phyloP scores from a whole-genome alignment of 2,888 invertebrate species.

The Drosophila birchii region DNA sequence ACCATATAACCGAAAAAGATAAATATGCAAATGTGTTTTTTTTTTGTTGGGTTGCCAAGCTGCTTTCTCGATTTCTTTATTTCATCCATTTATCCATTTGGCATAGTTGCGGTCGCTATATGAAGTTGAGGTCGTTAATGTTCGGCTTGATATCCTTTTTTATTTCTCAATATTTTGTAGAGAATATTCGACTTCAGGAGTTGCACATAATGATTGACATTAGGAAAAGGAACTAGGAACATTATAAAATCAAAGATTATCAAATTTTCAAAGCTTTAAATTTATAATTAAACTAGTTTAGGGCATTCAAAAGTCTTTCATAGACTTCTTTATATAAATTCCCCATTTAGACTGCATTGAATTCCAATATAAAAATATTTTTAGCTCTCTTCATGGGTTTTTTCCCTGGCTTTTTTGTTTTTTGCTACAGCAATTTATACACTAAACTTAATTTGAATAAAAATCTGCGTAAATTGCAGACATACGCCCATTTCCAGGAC shows the following conservation, averaged over 20 bases:
- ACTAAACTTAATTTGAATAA: slow-evolving; percentile 72
- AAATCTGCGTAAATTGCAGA: slow-evolving; percentile 76
- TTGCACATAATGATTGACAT: not conserved
- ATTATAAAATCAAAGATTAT: not conserved
- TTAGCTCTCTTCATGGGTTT: slow-evolving; percentile 8
- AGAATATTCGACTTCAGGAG: not conserved
- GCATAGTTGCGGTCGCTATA: slow-evolving; percentile 73
- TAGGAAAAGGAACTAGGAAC: not conserved
- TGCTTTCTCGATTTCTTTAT: slow-evolving; percentile 9
- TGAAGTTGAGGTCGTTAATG: slow-evolving; percentile 68
- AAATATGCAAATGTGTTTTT: slow-evolving; percentile 73
- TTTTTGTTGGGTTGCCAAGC: slow-evolving; percentile 24
- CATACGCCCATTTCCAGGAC: slow-evolving; percentile 48
- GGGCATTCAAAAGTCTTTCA: not conserved
- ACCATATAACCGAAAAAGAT: slow-evolving; percentile 66
- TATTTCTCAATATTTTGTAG: slow-evolving; percentile 22
- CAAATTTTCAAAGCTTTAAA: not conserved
- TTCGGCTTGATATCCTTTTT: slow-evolving; percentile 54
- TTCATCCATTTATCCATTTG: slow-evolving; percentile 31
- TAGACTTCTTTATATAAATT: too few species aligned
- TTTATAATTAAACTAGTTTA: not conserved
- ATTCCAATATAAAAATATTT: slow-evolving; percentile 53
- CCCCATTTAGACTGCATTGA: slow-evolving; percentile 20
- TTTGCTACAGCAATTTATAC: slow-evolving; percentile 60
- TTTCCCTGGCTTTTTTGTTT: slow-evolving; percentile 29